These are phyloP conservation scores for Apodemia mormo DNA, from an alignment of 2,888 invertebrate species.

Conservation along the genomic window DNA sequence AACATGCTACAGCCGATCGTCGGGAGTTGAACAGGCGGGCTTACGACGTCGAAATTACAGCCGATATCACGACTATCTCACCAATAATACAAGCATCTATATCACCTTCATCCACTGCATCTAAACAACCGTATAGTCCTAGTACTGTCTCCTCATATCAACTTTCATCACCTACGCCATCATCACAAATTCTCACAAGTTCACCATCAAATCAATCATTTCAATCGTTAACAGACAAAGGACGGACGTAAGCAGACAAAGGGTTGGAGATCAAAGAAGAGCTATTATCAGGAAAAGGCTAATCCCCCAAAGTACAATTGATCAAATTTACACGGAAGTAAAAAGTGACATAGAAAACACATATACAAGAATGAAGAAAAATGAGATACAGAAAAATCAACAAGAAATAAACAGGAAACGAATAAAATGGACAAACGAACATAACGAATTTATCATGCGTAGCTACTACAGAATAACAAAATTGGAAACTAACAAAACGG, in stretches of 20 bases:
- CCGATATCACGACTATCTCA: too few species aligned
- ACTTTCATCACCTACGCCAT: too few species aligned
- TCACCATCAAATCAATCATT: too few species aligned
- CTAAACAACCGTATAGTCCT: too few species aligned
- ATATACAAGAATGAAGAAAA: background rate
- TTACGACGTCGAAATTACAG: too few species aligned
- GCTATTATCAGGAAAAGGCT: slow-evolving; percentile 32
- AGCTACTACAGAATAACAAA: slow-evolving; percentile 28
- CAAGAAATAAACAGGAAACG: background rate
- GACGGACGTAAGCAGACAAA: slow-evolving; percentile 32
- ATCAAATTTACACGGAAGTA: slow-evolving; percentile 22
- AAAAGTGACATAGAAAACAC: background rate
- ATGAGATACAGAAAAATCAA: background rate
- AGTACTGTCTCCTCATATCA: too few species aligned
- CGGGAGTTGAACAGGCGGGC: too few species aligned
- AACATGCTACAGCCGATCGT: too few species aligned
- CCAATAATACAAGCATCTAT: too few species aligned
- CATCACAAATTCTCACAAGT: too few species aligned
- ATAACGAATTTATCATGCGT: slow-evolving; percentile 28
- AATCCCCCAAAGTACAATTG: slow-evolving; percentile 21
- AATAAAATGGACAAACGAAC: slow-evolving; percentile 28
- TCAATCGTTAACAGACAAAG: too few species aligned
- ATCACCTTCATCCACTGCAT: too few species aligned
- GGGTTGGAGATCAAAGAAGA: slow-evolving; percentile 37
- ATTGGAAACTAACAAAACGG: slow-evolving; percentile 22